phyloP scores from a whole-genome alignment of 2,888 invertebrate species.

The Drosophila merina region DNA sequence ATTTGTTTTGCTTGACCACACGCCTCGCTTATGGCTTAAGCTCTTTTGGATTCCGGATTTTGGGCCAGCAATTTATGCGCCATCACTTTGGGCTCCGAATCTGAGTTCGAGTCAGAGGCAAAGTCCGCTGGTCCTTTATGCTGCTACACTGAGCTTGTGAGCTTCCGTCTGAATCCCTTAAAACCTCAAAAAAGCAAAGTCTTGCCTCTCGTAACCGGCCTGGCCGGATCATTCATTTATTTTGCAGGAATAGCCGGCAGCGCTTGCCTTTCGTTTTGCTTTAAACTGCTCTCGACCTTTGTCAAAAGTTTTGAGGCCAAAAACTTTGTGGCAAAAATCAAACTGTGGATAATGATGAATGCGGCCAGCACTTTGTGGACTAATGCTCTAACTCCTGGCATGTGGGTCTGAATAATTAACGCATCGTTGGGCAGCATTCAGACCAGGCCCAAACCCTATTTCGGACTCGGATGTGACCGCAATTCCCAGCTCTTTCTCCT shows the following conservation, averaged over 20 bases:
- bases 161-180: conserved; percentile 57
- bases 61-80: conserved; percentile 63
- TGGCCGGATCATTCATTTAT: conserved; percentile 59
- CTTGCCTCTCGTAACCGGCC: conserved; percentile 58
- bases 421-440: conserved; percentile 61
- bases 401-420: conserved; percentile 68
- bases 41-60: conserved; percentile 49
- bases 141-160: conserved; percentile 11
- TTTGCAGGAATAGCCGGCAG: conserved; percentile 67
- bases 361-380: conserved; percentile 57
- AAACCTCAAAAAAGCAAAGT: conserved; percentile 51
- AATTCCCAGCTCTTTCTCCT: conserved; percentile 13
- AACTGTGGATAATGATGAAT: conserved; percentile 68
- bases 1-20: conserved; percentile 62
- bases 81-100: conserved; percentile 56
- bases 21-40: conserved; percentile 48
- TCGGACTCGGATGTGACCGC: not conserved
- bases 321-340: conserved; percentile 70
- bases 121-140: conserved; percentile 39
- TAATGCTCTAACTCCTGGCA: conserved; percentile 15
- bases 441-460: conserved; percentile 22
- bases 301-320: conserved; percentile 62
- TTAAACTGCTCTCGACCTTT: conserved; percentile 74
- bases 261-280: conserved; percentile 57
- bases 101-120: not conserved